A percentile compares a stretch with the other conserved stretches of the same genome.
phyloP scores from a whole-genome alignment of 2,797 vertebrate genomes.

The Etheostoma perlongum region DNA sequence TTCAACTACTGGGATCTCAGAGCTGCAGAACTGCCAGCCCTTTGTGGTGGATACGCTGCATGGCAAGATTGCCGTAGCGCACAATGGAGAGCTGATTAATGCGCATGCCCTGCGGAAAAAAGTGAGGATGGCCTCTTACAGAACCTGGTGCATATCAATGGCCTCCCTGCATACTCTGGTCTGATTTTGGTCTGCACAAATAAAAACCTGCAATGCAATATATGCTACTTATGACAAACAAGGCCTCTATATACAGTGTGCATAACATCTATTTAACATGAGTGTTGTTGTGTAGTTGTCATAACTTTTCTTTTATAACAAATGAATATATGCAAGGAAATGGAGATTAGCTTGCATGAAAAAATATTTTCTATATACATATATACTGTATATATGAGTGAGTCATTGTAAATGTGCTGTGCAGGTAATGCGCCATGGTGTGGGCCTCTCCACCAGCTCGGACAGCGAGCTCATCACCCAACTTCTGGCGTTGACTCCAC shows the following conservation, averaged over 20 bases:
- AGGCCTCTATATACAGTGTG: too few species aligned
- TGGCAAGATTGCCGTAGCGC: conserved; percentile 96
- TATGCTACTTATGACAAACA: neutral
- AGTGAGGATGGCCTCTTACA: conserved; percentile 73
- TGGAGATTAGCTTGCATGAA: neutral
- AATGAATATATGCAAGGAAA: neutral
- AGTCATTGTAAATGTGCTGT: conserved; percentile 13
- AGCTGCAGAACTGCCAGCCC: conserved; percentile 98
- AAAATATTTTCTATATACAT: neutral
- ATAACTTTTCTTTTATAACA: neutral
- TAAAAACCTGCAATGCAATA: neutral
- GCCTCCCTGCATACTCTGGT: too few species aligned
- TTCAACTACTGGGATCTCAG: conserved; percentile 95
- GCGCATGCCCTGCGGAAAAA: conserved; percentile 90
- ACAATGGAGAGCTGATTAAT: conserved; percentile 97
- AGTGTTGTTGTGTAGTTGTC: neutral
- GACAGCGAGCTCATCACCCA: conserved; percentile 99
- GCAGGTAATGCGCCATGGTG: conserved; percentile 96
- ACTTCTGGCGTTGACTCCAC: conserved; percentile 95
- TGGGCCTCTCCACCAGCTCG: conserved; percentile 97
- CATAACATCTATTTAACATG: neutral
- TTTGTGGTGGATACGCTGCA: conserved; percentile 98
- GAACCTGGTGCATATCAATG: neutral
- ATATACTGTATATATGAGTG: neutral
- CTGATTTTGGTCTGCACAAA: neutral